These are phyloP conservation scores for Rhingia campestris DNA, from an alignment of 2,888 invertebrate species.

Conservation along the genomic window DNA sequence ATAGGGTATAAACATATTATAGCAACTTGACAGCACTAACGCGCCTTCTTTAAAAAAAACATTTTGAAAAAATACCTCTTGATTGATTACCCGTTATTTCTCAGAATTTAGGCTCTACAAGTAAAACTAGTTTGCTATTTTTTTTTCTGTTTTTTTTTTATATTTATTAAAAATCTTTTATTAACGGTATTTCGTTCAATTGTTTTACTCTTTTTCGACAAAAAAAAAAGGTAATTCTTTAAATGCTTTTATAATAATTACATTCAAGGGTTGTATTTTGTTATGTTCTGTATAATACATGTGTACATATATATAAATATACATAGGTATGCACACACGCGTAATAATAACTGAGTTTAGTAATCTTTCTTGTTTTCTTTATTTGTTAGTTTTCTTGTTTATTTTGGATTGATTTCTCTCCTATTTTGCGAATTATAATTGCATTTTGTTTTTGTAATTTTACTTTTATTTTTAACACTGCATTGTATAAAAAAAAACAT, in stretches of 20 bases:
- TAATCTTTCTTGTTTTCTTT: constrained; percentile 15
- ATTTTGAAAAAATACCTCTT: no score
- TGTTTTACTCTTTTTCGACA: constrained; percentile 39
- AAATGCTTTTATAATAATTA: constrained; percentile 34
- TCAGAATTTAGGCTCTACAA: no score
- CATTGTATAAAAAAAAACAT: no score
- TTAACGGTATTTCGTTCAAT: constrained; percentile 48
- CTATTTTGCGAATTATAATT: background rate
- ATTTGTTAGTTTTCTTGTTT: constrained; percentile 1
- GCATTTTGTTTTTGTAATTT: background rate
- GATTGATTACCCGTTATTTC: no score
- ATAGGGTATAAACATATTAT: no score
- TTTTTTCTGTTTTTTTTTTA: no score
- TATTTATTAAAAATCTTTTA: constrained; percentile 40
- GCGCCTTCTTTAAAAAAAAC: no score
- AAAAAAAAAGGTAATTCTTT: constrained; percentile 31
- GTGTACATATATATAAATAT: background rate
- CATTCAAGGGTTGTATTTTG: constrained; percentile 28
- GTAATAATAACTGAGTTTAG: constrained; percentile 38
- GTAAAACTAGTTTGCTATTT: no score
- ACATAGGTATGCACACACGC: no score
- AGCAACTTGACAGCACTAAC: no score
- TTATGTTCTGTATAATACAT: background rate
- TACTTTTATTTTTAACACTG: background rate
- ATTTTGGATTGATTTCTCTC: constrained; percentile 2